Evolutionary conservation across 1,140 invertebrate species (phyloP).

Genomic region (Pogonus chalceus): DNA sequence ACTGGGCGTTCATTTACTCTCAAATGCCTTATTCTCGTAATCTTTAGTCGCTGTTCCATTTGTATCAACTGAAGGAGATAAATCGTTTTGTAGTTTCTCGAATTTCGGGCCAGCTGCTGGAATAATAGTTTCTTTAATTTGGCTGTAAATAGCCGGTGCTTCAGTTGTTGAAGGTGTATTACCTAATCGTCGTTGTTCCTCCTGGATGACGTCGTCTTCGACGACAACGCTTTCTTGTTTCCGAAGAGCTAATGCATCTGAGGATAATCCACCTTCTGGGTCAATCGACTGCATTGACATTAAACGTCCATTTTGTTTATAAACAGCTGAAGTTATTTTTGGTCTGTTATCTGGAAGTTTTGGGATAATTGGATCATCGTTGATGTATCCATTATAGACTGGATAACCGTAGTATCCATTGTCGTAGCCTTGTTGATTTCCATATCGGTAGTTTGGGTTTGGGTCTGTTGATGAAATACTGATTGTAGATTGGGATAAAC

Average conservation of each 20-base stretch:
- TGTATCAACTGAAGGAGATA: neutral
- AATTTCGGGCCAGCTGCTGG: neutral
- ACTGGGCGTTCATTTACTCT: neutral
- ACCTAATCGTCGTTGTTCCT: slow-evolving; percentile 21
- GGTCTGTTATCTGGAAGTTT: slow-evolving; percentile 47
- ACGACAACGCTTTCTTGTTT: slow-evolving; percentile 5
- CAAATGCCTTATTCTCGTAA: slow-evolving; percentile 3
- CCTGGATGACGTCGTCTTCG: slow-evolving; percentile 18
- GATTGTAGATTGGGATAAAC: slow-evolving; percentile 63
- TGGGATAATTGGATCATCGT: slow-evolving; percentile 35
- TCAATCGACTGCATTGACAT: neutral
- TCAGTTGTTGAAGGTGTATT: slow-evolving; percentile 8
- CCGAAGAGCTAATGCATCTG: slow-evolving; percentile 10
- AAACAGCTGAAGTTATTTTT: slow-evolving; percentile 53
- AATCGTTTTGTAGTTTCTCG: slow-evolving; percentile 4
- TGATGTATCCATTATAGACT: slow-evolving; percentile 43
- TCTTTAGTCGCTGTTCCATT: neutral
- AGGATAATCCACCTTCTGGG: neutral
- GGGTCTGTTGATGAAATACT: slow-evolving; percentile 58
- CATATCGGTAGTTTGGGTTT: slow-evolving; percentile 60
- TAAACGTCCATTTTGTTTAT: slow-evolving; percentile 35
- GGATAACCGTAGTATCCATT: slow-evolving; percentile 58
- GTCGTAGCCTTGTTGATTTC: slow-evolving; percentile 66
- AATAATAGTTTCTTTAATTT: neutral
- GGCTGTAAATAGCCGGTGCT: neutral